Evolutionary conservation across 2,888 invertebrate species (phyloP).

Genomic region (Stenotaenia linearis): DNA sequence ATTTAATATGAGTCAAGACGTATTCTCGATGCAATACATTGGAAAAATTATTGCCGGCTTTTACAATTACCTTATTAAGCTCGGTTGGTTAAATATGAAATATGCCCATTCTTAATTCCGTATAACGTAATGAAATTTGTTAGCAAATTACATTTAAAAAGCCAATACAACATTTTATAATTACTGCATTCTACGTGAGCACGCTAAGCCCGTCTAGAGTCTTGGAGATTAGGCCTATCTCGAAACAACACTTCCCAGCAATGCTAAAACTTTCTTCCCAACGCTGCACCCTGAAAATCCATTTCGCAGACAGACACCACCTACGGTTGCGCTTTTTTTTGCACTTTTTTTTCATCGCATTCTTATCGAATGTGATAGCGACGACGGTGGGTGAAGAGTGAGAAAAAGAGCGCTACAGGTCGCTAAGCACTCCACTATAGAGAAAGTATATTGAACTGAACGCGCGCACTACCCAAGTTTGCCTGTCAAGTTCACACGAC

Average conservation of each 20-base stretch:
- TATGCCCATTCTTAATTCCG: not conserved
- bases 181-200: not conserved
- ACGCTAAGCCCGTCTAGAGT: not conserved
- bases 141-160: not conserved
- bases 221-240: not conserved
- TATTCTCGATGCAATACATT: not conserved
- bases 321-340: not conserved
- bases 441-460: not conserved
- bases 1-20: not conserved
- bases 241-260: not conserved
- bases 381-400: not conserved
- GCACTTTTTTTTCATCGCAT: too few species aligned
- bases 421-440: not conserved
- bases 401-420: not conserved
- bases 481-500: conserved; percentile 9
- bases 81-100: not conserved
- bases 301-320: not conserved
- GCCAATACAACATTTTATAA: not conserved
- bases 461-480: not conserved
- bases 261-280: not conserved
- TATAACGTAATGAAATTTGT: not conserved
- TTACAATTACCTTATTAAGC: not conserved
- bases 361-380: not conserved
- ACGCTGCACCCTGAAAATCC: not conserved
- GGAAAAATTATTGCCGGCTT: not conserved